Evolutionary conservation across 2,888 invertebrate species (phyloP).

Genomic region (Eupithecia tripunctaria): DNA sequence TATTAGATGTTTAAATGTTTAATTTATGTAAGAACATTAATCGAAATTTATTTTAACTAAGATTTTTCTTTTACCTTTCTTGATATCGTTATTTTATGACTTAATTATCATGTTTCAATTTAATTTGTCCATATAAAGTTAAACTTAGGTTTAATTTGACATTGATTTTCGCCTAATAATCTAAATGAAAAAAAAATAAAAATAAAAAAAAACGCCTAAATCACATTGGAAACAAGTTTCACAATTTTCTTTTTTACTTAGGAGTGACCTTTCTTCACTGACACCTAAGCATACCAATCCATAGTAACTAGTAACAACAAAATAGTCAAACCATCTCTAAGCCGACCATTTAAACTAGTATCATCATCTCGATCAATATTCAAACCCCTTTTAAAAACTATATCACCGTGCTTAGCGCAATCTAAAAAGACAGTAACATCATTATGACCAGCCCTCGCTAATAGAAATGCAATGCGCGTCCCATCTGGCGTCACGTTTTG

Average conservation of each 20-base stretch:
- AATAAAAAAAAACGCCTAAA: too few species aligned
- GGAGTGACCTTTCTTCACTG: neutral
- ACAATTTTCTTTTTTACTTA: neutral
- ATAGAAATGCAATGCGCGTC: slow-evolving; percentile 31
- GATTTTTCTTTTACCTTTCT: neutral
- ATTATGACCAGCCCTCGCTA: slow-evolving; percentile 32
- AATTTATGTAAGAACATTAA: slow-evolving; percentile 22
- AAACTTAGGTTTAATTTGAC: neutral
- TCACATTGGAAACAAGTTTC: neutral
- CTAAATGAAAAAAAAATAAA: too few species aligned
- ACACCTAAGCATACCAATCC: neutral
- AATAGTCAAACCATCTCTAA: neutral
- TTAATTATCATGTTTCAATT: neutral
- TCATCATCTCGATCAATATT: neutral
- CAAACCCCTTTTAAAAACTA: neutral
- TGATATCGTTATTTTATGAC: neutral
- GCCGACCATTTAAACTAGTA: neutral
- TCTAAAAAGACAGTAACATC: slow-evolving; percentile 33
- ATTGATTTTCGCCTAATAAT: neutral
- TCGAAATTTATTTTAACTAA: slow-evolving; percentile 15
- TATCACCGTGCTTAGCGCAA: slow-evolving; percentile 13
- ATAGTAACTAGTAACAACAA: neutral
- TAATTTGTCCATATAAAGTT: neutral
- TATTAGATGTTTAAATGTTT: slow-evolving; percentile 20
- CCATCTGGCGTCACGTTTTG: slow-evolving; percentile 34